Base-by-base conservation (phyloP, 2,888 invertebrate genomes). In the Lordiphosa andalusiaca region DNA sequence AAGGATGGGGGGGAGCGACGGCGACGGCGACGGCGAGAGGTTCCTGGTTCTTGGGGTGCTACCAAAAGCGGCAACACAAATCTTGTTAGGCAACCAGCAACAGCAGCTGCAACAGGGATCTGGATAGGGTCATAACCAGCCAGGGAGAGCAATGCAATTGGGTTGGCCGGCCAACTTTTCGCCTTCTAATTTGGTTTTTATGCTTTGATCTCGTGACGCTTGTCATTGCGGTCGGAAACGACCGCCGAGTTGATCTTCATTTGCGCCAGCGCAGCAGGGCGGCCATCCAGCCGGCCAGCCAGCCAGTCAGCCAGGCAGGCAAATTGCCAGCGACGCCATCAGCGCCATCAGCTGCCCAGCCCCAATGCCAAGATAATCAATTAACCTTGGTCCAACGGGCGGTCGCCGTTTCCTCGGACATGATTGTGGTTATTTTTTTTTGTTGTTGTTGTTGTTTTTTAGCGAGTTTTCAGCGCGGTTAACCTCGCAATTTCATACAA, bases 161-260 rank as follows among this genome's bases (percentile, higher is more conserved):
- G 21, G 39, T 47, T 46, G 12, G 21, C 30, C 30, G 35, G 51
- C 33, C 41, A 23, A 50, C 33, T 39, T 49, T 46, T 39, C 44
- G 60, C 65, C 72, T 76, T 83, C 77, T 80, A 83, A 76, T 83
- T 76, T 73, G 70, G 73, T 53, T 67, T 57, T 69, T 61, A 63
- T 67, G 76, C 76, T 73, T 81, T 81, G 82, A 84, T 77, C 77
- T 77, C 78, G 74, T 82, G 84, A 84, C 82, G 84, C 72, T 78
- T 77, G 77, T 82, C 77, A 77, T 78, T 80, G 61, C 46, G 64
- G 55, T 58, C 48, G 42, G 46, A 49, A 47, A 25, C 53, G 44
- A 38, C 50, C 55, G 44, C 49, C 23, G 19, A 13, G 46, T 49
- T 58, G 57, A 55, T 73, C 71, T 72, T 75, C 65, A 68, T 64